phyloP scores from a whole-genome alignment of 2,113 vertebrate species.

The Tylochromis polylepis region DNA sequence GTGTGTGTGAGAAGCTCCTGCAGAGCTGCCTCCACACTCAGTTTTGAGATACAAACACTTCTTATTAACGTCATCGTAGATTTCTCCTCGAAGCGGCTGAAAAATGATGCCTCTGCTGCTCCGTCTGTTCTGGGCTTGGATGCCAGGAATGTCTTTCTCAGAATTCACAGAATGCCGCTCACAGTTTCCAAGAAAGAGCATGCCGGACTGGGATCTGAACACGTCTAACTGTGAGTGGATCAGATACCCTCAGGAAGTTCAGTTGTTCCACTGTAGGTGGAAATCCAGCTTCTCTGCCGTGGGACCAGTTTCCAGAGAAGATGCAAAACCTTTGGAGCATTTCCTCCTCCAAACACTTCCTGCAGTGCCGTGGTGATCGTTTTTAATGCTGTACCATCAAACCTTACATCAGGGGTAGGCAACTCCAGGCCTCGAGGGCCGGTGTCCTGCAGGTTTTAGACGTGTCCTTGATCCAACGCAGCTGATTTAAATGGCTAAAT shows the following conservation, averaged over 20 bases:
- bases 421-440: too few relatives aligned
- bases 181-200: not conserved
- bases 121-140: not conserved
- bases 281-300: not conserved
- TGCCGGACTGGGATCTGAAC: not conserved
- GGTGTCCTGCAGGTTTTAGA: too few relatives aligned
- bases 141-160: not conserved
- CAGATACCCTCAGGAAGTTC: not conserved
- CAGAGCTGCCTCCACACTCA: not conserved
- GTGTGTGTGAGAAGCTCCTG: not conserved
- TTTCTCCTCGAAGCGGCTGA: not conserved
- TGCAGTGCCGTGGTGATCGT: not conserved
- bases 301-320: not conserved
- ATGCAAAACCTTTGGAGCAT: not conserved
- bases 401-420: too few relatives aligned
- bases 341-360: not conserved
- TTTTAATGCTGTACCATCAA: not conserved
- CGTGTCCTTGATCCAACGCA: too few relatives aligned
- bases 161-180: not conserved
- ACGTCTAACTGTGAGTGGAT: not conserved
- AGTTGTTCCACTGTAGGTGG: not conserved
- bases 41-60: not conserved
- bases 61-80: not conserved
- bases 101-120: not conserved
- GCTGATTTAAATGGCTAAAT: too few relatives aligned